These are phyloP conservation scores for Habrosyne pyritoides DNA, from an alignment of 2,888 invertebrate species.

Conservation along the genomic window DNA sequence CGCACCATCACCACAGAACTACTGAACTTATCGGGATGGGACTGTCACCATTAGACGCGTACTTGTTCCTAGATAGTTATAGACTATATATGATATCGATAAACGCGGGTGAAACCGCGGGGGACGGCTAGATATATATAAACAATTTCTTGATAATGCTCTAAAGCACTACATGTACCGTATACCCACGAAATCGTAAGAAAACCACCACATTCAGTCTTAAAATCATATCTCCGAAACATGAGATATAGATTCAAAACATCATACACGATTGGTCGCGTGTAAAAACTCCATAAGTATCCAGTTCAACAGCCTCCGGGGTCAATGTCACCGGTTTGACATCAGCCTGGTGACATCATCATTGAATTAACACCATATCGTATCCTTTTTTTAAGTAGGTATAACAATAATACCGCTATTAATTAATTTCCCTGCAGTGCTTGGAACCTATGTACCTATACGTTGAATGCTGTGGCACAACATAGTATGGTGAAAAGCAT, in stretches of 20 bases:
- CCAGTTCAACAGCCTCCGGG: constrained; percentile 21
- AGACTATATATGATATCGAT: too few species aligned
- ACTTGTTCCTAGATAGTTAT: too few species aligned
- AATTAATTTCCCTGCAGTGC: neutral
- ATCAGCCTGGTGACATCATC: constrained; percentile 26
- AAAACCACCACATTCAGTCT: neutral
- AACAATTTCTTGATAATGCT: too few species aligned
- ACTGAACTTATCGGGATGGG: too few species aligned
- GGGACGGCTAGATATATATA: too few species aligned
- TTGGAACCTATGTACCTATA: too few species aligned
- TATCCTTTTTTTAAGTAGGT: neutral
- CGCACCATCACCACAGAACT: too few species aligned
- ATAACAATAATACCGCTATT: neutral
- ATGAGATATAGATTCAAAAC: neutral
- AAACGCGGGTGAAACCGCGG: too few species aligned
- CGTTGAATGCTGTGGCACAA: too few species aligned
- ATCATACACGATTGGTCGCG: neutral
- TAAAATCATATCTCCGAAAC: neutral
- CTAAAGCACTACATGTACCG: neutral
- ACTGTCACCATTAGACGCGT: too few species aligned
- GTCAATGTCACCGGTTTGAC: constrained; percentile 34
- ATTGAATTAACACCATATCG: constrained; percentile 10
- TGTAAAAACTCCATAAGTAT: constrained; percentile 12
- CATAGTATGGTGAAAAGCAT: too few species aligned
- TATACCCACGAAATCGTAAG: neutral